Evolutionary conservation across 2,888 invertebrate genomes (phyloP).

Genomic region (Dorcus parallelipipedus): DNA sequence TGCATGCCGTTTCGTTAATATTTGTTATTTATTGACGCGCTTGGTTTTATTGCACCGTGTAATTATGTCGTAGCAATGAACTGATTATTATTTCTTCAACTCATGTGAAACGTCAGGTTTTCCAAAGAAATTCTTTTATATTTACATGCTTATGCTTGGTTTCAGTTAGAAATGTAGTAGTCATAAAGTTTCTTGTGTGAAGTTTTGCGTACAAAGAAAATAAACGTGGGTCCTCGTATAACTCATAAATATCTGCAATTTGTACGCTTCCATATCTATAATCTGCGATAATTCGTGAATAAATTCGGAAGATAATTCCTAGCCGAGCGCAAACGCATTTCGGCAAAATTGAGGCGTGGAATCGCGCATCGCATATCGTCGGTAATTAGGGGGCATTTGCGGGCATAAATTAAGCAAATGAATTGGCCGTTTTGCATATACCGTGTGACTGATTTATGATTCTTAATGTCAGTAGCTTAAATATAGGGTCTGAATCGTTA

Average conservation of each 20-base stretch:
- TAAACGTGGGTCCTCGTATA: no score
- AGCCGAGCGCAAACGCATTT: no score
- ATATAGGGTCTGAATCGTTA: constrained; percentile 20
- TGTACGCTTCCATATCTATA: no score
- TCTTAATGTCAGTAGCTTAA: constrained; percentile 31
- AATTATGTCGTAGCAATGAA: constrained; percentile 10
- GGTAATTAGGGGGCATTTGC: constrained; percentile 17
- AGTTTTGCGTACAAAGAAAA: no score
- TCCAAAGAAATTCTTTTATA: no score
- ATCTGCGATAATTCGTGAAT: no score
- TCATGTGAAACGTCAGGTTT: neutral
- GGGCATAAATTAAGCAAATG: constrained; percentile 19
- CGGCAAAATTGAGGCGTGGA: no score
- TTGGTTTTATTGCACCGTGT: constrained; percentile 4
- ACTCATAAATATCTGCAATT: no score
- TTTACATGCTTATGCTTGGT: no score
- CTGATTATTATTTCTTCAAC: constrained; percentile 8
- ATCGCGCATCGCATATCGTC: neutral
- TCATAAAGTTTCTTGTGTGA: no score
- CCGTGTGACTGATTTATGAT: constrained; percentile 26
- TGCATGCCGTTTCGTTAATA: constrained; percentile 4
- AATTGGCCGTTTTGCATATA: constrained; percentile 19
- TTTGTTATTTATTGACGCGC: neutral
- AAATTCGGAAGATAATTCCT: no score
- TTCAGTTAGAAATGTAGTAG: no score